A percentile compares a stretch with the other conserved stretches of the same genome.
These are phyloP conservation scores for Monopterus albus DNA, from an alignment of 2,113 vertebrate species.

Conservation along the genomic window DNA sequence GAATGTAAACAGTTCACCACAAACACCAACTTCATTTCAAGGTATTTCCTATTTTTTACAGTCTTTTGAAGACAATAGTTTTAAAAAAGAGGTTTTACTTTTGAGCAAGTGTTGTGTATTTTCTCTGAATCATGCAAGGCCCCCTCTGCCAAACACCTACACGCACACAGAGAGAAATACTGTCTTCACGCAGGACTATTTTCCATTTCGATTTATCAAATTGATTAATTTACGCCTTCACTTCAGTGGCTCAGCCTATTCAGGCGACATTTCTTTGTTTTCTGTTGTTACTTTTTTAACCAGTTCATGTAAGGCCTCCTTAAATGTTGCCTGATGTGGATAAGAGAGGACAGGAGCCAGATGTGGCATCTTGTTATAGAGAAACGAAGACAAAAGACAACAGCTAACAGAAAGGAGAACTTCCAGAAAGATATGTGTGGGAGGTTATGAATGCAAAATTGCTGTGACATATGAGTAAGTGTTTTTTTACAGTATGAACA, in stretches of 20 bases:
- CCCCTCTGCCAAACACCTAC: conserved; percentile 76
- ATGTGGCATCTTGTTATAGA: conserved; percentile 58
- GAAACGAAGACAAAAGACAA: conserved; percentile 54
- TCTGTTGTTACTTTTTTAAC: conserved; percentile 26
- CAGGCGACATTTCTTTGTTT: conserved; percentile 49
- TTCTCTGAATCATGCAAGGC: conserved; percentile 72
- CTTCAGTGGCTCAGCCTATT: conserved; percentile 34
- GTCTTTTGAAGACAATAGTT: conserved; percentile 50
- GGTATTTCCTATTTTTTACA: conserved; percentile 45
- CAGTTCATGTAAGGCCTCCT: conserved; percentile 15
- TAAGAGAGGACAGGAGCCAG: conserved; percentile 50
- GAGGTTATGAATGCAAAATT: conserved; percentile 53
- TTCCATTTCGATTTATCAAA: conserved; percentile 67
- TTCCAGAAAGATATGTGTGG: conserved; percentile 64
- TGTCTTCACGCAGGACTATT: conserved; percentile 64
- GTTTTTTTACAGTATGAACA: conserved; percentile 34
- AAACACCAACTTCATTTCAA: conserved; percentile 32
- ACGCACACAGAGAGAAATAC: conserved; percentile 57
- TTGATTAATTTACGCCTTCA: conserved; percentile 70
- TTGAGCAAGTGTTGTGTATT: conserved; percentile 67
- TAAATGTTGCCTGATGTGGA: conserved; percentile 47
- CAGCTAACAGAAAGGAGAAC: conserved; percentile 38
- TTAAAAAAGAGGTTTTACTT: conserved; percentile 42
- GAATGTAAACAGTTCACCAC: conserved; percentile 19
- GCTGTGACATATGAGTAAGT: conserved; percentile 51